Percentiles rank a stretch among this genome's conserved stretches.
phyloP scores from a whole-genome alignment of 2,797 vertebrate genomes.

The Phrynocephalus vlangalii region DNA sequence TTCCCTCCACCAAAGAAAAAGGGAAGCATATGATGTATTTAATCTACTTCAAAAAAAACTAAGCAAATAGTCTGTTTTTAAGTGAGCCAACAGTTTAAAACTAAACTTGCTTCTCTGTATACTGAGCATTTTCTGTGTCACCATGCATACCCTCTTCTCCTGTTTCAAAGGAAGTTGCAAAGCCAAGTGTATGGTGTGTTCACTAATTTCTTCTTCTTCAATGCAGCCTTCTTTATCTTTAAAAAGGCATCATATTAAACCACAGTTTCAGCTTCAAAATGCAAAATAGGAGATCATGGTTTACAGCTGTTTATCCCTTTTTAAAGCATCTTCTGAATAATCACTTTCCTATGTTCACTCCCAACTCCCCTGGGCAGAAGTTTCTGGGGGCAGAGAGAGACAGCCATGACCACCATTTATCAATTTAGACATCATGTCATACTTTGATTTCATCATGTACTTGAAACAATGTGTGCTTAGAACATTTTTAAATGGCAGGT shows the following conservation, averaged over 20 bases:
- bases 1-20: constrained; percentile 17
- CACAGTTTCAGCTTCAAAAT: background rate
- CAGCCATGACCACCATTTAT: background rate
- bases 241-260: background rate
- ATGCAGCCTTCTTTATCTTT: background rate
- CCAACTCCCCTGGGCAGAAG: background rate
- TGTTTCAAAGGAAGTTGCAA: background rate
- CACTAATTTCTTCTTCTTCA: background rate
- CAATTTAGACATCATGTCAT: background rate
- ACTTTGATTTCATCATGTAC: too few species aligned
- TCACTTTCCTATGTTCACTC: background rate
- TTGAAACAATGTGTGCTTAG: background rate
- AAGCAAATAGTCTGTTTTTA: background rate
- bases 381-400: background rate
- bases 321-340: background rate
- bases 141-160: background rate
- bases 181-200: too few species aligned
- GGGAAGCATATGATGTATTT: too few species aligned
- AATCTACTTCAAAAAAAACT: too few species aligned
- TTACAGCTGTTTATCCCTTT: background rate
- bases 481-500: too few species aligned
- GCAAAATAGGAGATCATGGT: background rate
- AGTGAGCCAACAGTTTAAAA: constrained; percentile 23
- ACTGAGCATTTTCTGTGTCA: background rate
- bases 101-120: background rate